Conservation (phyloP, 2,888 invertebrate species). For the Pimpla rufipes region DNA sequence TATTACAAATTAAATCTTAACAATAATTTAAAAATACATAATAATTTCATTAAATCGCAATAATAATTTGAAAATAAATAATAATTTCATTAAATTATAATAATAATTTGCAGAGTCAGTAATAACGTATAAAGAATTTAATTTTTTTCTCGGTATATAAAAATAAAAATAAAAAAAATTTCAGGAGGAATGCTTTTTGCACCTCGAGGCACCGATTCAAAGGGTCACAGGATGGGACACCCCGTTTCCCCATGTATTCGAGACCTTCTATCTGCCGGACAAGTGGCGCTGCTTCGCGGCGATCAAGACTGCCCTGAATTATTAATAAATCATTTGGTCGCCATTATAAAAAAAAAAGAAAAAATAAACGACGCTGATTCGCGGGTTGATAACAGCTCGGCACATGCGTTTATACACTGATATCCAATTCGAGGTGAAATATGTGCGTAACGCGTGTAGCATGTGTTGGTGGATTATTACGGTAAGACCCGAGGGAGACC, state of each 20-base stretch:
- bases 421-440: constrained; percentile 4
- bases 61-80: no score
- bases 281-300: constrained; percentile 96
- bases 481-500: constrained; percentile 23
- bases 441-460: constrained; percentile 4
- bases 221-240: constrained; percentile 98
- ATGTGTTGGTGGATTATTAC: constrained; percentile 38
- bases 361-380: neutral
- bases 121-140: no score
- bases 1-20: no score
- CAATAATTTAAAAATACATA: no score
- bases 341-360: neutral
- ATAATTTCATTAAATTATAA: no score
- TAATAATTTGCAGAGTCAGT: no score
- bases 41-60: no score
- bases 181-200: constrained; percentile 97
- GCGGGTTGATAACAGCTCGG: constrained; percentile 13
- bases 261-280: constrained; percentile 98
- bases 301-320: constrained; percentile 91
- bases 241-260: constrained; percentile 98
- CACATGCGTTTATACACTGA: neutral
- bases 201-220: constrained; percentile 96
- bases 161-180: constrained; percentile 13
- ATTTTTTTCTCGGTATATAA: neutral
- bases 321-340: constrained; percentile 85